A percentile compares a stretch with the other conserved stretches of the same genome.
Evolutionary conservation across 1,140 invertebrate genomes (phyloP).

Genomic region (Philotrypesis tridentata): DNA sequence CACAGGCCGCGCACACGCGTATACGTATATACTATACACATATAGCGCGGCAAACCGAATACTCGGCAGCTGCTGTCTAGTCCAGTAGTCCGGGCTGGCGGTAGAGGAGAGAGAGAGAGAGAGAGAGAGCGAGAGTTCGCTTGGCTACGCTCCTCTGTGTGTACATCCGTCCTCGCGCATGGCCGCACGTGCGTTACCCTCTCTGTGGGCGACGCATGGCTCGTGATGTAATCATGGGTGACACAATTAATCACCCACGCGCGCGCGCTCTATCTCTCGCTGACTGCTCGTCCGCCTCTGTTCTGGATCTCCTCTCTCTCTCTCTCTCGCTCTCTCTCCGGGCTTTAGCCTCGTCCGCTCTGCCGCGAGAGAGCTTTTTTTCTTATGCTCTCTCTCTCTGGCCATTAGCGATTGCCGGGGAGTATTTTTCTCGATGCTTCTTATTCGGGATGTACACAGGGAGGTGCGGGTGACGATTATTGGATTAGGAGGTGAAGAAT

Average conservation of each 20-base stretch:
- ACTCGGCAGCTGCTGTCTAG: neutral
- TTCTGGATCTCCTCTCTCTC: neutral
- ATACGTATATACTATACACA: neutral
- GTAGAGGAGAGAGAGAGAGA: no score
- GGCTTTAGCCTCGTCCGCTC: no score
- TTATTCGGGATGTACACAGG: no score
- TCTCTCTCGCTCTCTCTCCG: neutral
- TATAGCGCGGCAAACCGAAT: neutral
- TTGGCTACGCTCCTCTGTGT: constrained; percentile 8
- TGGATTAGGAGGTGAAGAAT: no score
- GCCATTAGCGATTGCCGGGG: neutral
- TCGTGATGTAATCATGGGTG: constrained; percentile 65
- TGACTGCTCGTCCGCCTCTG: neutral
- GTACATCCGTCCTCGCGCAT: neutral
- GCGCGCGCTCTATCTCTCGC: neutral
- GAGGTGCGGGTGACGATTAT: no score
- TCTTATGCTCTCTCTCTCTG: neutral
- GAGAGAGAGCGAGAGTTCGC: neutral
- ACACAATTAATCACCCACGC: constrained; percentile 66
- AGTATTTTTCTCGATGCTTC: neutral
- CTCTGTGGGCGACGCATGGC: neutral
- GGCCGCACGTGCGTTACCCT: neutral
- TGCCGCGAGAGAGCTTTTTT: neutral
- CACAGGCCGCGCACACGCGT: neutral
- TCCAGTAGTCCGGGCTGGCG: neutral